These are phyloP conservation scores for Eulemur coronatus DNA, from an alignment of 2,797 vertebrate species.

Conservation along the genomic window DNA sequence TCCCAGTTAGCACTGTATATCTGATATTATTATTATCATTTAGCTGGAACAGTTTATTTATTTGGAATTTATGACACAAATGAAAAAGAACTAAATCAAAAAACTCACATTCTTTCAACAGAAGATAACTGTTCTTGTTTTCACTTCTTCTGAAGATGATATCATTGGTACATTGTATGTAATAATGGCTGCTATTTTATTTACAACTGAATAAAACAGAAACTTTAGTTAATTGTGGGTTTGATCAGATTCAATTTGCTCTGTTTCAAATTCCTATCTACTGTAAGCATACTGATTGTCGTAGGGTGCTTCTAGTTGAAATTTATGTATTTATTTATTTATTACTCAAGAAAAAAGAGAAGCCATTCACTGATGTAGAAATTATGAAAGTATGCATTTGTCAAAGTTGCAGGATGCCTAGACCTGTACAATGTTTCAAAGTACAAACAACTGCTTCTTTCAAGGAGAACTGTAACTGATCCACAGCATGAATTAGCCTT, in stretches of 20 bases:
- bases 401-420: too few species aligned
- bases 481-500: too few species aligned
- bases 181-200: neutral
- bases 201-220: slow-evolving; percentile 25
- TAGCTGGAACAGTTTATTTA: slow-evolving; percentile 56
- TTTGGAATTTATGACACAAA: slow-evolving; percentile 62
- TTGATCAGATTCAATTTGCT: slow-evolving; percentile 11
- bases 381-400: too few species aligned
- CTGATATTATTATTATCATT: neutral
- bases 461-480: too few species aligned
- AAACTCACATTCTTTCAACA: slow-evolving; percentile 52
- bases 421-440: too few species aligned
- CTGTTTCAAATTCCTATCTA: slow-evolving; percentile 37
- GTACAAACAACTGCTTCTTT: neutral
- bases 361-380: too few species aligned
- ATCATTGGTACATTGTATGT: neutral
- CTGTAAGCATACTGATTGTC: neutral
- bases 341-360: too few species aligned
- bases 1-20: neutral
- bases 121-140: slow-evolving; percentile 44
- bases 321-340: neutral
- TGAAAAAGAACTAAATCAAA: slow-evolving; percentile 53
- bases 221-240: neutral
- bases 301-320: neutral
- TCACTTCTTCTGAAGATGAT: slow-evolving; percentile 48